phyloP scores from a whole-genome alignment of 1,140 invertebrate species.

The Holcopasites calliopsidis region DNA sequence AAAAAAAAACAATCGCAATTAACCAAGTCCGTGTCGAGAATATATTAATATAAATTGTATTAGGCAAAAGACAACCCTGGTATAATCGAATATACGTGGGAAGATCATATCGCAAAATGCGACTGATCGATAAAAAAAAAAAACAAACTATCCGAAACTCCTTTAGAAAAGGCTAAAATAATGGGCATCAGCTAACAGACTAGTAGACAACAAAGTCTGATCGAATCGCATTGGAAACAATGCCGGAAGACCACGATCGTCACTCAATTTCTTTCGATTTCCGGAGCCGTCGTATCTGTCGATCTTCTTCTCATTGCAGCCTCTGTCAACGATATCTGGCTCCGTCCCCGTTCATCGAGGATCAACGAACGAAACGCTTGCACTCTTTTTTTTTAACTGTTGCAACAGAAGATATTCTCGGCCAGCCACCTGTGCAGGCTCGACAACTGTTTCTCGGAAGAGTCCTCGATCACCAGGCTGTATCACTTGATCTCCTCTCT shows the following conservation, averaged over 20 bases:
- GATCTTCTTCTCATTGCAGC: neutral
- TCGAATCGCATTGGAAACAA: neutral
- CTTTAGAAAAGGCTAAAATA: too few relatives aligned
- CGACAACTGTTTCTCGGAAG: slow-evolving; percentile 54
- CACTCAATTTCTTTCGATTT: too few relatives aligned
- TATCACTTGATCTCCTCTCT: slow-evolving; percentile 76
- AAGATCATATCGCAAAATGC: too few relatives aligned
- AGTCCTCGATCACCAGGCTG: slow-evolving; percentile 62
- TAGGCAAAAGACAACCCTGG: too few relatives aligned
- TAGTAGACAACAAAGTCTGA: neutral
- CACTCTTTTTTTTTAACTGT: slow-evolving; percentile 52
- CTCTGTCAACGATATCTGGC: slow-evolving; percentile 35
- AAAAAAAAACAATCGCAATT: too few relatives aligned
- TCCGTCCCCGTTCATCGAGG: slow-evolving; percentile 30
- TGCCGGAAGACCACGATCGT: neutral
- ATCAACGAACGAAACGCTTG: slow-evolving; percentile 5
- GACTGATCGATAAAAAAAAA: too few relatives aligned
- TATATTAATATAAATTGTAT: too few relatives aligned
- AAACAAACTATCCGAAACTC: too few relatives aligned
- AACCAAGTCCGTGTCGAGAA: too few relatives aligned
- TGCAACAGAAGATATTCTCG: slow-evolving; percentile 72
- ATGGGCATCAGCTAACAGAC: too few relatives aligned
- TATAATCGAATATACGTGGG: too few relatives aligned
- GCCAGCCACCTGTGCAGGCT: slow-evolving; percentile 70
- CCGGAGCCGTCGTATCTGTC: neutral